phyloP scores from a whole-genome alignment of 2,113 vertebrate species.

The Pygoscelis antarcticus region DNA sequence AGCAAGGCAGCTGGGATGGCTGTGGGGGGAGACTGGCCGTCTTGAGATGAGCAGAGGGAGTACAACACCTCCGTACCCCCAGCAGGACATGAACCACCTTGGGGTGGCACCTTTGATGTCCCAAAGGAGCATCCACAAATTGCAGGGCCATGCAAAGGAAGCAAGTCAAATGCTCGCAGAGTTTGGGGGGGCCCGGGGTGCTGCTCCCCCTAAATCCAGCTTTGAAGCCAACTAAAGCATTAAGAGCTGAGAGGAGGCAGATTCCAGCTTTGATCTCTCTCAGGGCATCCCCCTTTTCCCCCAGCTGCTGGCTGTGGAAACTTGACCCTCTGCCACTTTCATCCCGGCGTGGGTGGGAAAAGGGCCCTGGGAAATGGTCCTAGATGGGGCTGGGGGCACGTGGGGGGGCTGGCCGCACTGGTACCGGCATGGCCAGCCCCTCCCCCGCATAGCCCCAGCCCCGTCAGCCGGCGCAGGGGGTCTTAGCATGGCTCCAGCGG shows the following conservation, averaged over 20 bases:
- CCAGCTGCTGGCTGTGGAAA: slow-evolving; percentile 5
- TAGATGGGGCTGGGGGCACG: neutral
- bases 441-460: fast-evolving
- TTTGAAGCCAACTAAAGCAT: slow-evolving; percentile 8
- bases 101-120: neutral
- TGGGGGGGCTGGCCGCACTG: fast-evolving
- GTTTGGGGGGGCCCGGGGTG: fast-evolving
- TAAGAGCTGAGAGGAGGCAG: neutral
- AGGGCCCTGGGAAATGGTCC: slow-evolving; percentile 10
- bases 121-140: neutral
- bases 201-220: neutral
- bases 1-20: neutral
- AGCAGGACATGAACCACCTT: neutral
- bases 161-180: neutral
- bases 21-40: neutral
- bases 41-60: neutral
- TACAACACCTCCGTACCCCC: neutral
- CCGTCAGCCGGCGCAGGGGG: neutral
- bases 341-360: slow-evolving; percentile 25
- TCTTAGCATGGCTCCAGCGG: slow-evolving; percentile 28
- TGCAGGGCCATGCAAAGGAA: neutral
- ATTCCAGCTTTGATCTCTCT: slow-evolving; percentile 58
- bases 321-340: slow-evolving; percentile 3
- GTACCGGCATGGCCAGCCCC: too few relatives aligned
- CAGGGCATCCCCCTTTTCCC: neutral